phyloP scores from a whole-genome alignment of 2,888 invertebrate genomes.

The Drosophila meridionalis region DNA sequence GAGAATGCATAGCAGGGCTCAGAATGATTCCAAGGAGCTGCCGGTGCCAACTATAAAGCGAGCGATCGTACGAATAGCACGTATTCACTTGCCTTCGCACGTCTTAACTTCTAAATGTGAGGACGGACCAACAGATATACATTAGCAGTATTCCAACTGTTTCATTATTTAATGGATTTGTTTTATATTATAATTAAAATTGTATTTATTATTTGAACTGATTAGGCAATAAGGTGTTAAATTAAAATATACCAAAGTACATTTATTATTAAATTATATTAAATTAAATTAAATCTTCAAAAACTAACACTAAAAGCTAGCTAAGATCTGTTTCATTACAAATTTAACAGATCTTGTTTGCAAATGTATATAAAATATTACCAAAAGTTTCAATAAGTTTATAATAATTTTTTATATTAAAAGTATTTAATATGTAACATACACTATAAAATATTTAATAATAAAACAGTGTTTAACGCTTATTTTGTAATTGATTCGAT shows the following conservation, averaged over 20 bases:
- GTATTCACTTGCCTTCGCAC: conserved; percentile 34
- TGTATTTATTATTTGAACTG: background rate
- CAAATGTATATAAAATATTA: background rate
- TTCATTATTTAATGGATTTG: background rate
- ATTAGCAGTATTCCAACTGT: background rate
- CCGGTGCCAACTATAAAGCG: conserved; percentile 25
- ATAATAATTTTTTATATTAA: background rate
- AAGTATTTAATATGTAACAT: too few relatives aligned
- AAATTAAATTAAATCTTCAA: too few relatives aligned
- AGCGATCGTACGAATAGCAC: conserved; percentile 45
- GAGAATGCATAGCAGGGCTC: conserved; percentile 21
- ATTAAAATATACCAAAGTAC: too few relatives aligned
- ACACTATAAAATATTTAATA: background rate
- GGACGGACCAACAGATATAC: conserved; percentile 31
- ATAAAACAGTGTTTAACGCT: background rate
- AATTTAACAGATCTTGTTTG: background rate
- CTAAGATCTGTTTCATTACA: background rate
- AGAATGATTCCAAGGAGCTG: conserved; percentile 13
- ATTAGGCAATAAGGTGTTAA: background rate
- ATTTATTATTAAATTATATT: too few relatives aligned
- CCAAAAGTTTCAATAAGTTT: background rate
- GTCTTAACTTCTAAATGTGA: conserved; percentile 3
- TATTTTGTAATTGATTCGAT: conserved; percentile 11
- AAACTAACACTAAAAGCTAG: too few relatives aligned
- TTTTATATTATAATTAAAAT: background rate